Evolutionary conservation across 2,797 vertebrate genomes (phyloP).

Genomic region (Pseudochromis fuscus): DNA sequence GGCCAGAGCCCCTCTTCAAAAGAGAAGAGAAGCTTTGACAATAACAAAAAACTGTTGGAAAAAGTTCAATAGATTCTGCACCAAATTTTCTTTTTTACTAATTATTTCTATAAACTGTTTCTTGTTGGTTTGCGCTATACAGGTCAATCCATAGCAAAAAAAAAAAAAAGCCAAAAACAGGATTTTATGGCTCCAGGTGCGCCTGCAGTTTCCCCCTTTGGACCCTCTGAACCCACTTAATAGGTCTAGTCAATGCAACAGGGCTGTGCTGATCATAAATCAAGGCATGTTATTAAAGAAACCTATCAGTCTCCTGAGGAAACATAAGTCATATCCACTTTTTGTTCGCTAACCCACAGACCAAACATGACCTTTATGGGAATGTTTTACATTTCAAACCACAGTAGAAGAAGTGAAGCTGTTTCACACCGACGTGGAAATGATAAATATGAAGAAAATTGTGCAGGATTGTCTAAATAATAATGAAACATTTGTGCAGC

Average conservation of each 20-base stretch:
- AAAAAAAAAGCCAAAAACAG: conserved; percentile 29
- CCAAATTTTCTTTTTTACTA: not conserved
- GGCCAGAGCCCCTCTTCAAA: not conserved
- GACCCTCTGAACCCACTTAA: conserved; percentile 56
- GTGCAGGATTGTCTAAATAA: not conserved
- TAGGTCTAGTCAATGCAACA: conserved; percentile 46
- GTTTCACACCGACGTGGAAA: not conserved
- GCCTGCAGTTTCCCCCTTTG: conserved; percentile 36
- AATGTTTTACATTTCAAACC: not conserved
- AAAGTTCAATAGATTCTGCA: not conserved
- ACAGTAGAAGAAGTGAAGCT: not conserved
- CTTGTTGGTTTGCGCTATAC: conserved; percentile 9
- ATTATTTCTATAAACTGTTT: not conserved
- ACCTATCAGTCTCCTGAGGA: conserved; percentile 23
- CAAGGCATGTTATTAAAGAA: conserved; percentile 66
- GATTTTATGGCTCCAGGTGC: conserved; percentile 69
- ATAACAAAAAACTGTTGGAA: not conserved
- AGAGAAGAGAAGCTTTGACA: not conserved
- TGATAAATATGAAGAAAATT: too few relatives aligned
- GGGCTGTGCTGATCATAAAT: conserved; percentile 56
- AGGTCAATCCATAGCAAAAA: conserved; percentile 36
- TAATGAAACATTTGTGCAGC: not conserved
- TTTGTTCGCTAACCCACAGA: conserved; percentile 7
- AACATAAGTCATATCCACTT: conserved; percentile 36
- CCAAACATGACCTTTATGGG: not conserved